Conservation (phyloP, 2,797 vertebrate species). For the Craterocephalus amniculus region DNA sequence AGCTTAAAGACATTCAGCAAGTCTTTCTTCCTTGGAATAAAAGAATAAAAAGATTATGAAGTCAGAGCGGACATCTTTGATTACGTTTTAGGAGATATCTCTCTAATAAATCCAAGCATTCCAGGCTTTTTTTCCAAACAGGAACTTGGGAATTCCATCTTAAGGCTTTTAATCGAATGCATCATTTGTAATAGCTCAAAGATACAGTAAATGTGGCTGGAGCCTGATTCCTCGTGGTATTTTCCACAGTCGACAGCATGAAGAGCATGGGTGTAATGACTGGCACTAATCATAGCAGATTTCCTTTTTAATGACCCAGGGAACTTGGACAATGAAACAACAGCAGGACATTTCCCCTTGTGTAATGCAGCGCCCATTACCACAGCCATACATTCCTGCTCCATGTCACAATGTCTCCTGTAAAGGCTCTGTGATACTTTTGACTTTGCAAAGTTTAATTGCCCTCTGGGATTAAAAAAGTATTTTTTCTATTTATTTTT, state of each 20-base stretch:
- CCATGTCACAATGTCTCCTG: not conserved
- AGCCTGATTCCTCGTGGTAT: not conserved
- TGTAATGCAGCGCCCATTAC: not conserved
- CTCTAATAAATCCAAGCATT: not conserved
- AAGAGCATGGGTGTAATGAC: not conserved
- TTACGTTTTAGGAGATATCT: not conserved
- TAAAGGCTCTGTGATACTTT: not conserved
- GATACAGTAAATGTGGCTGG: not conserved
- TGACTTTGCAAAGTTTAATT: not conserved
- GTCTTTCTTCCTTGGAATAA: not conserved
- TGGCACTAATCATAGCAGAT: not conserved
- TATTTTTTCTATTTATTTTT: too few relatives aligned
- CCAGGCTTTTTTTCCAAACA: not conserved
- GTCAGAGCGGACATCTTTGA: too few relatives aligned
- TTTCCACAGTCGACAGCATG: not conserved
- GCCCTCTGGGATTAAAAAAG: too few relatives aligned
- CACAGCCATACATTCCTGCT: not conserved
- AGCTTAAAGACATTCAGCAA: not conserved
- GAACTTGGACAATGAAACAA: not conserved
- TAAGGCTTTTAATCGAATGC: too few relatives aligned
- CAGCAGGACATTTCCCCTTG: not conserved
- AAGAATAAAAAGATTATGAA: too few relatives aligned
- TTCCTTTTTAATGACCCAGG: not conserved
- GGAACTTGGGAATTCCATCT: not conserved
- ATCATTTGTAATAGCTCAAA: too few relatives aligned